These are phyloP conservation scores for Acipenser ruthenus DNA, from an alignment of 2,797 vertebrate species.

Conservation along the genomic window DNA sequence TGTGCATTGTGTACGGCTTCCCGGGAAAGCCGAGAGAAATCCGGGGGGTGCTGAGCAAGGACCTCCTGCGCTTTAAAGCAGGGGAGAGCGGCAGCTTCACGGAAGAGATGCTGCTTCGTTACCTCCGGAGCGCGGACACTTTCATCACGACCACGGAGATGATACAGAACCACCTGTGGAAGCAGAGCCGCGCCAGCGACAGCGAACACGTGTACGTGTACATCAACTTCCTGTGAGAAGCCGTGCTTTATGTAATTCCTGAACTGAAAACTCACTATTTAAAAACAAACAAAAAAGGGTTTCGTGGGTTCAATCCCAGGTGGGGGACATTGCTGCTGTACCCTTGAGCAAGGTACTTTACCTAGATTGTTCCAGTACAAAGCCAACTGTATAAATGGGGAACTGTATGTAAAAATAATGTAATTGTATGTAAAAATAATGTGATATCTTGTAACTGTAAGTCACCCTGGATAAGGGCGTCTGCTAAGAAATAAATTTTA, in stretches of 20 bases:
- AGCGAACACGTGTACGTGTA: background rate
- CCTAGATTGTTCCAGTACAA: too few species aligned
- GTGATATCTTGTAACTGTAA: too few species aligned
- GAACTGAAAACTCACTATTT: too few species aligned
- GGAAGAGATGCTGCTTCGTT: background rate
- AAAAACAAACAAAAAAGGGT: too few species aligned
- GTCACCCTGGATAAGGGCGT: too few species aligned
- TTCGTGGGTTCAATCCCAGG: too few species aligned
- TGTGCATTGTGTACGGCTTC: background rate
- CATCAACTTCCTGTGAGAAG: background rate
- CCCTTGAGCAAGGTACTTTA: too few species aligned
- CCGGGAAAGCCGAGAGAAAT: background rate
- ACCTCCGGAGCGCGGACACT: background rate
- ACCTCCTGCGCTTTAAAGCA: background rate
- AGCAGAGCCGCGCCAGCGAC: background rate
- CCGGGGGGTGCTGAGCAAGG: background rate
- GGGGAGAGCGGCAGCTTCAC: background rate
- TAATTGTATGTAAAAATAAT: too few species aligned
- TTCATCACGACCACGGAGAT: conserved; percentile 7
- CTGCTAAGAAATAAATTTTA: too few species aligned
- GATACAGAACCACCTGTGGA: background rate
- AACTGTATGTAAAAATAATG: too few species aligned
- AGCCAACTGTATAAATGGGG: too few species aligned
- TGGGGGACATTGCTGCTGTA: too few species aligned
- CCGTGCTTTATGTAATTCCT: background rate